phyloP scores from a whole-genome alignment of 2,797 vertebrate species.

The Syncerus caffer region DNA sequence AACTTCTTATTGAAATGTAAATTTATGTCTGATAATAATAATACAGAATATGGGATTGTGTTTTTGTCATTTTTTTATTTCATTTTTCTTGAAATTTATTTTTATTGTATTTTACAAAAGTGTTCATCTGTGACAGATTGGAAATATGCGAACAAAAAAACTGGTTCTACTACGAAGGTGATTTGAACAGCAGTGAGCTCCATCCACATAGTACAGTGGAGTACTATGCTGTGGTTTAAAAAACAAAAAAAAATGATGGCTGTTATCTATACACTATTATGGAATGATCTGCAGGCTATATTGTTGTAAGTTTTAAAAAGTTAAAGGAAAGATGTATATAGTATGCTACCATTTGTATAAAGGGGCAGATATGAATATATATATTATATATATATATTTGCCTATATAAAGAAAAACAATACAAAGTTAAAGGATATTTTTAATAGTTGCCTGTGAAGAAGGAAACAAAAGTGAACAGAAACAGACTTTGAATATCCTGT shows the following conservation, averaged over 20 bases:
- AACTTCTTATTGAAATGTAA: background rate
- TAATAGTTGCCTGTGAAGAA: background rate
- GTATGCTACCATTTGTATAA: background rate
- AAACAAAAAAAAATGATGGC: no score
- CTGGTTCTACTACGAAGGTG: background rate
- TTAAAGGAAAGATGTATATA: background rate
- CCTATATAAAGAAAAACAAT: background rate
- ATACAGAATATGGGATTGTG: background rate
- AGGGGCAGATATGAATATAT: background rate
- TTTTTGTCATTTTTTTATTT: slow-evolving; percentile 16
- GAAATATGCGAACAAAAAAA: background rate
- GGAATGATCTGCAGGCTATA: background rate
- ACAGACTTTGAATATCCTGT: background rate
- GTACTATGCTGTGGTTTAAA: background rate
- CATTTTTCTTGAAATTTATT: background rate
- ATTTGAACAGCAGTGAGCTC: background rate
- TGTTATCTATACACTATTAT: background rate
- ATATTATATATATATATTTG: background rate
- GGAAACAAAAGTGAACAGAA: background rate
- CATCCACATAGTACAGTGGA: background rate
- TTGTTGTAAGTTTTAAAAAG: background rate
- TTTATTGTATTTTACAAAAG: background rate
- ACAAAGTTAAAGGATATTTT: background rate
- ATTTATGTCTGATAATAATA: background rate
- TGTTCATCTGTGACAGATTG: background rate